A percentile compares a stretch with the other conserved stretches of the same genome.
These are phyloP conservation scores for Ranitomeya imitator DNA, from an alignment of 2,113 vertebrate species.

Conservation along the genomic window DNA sequence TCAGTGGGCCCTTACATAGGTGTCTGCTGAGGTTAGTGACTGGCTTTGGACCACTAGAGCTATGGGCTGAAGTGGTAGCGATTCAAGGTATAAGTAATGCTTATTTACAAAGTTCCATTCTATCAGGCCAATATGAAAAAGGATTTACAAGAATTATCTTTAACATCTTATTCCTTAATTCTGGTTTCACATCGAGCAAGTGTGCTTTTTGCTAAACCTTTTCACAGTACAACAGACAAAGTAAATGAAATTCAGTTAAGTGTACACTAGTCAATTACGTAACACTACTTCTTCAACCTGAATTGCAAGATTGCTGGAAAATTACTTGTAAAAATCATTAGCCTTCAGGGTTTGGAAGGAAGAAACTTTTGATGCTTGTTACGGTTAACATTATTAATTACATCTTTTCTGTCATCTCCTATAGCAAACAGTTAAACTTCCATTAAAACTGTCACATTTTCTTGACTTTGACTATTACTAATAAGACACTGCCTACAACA, in stretches of 20 bases:
- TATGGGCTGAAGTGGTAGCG: too few species aligned
- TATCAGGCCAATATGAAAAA: too few species aligned
- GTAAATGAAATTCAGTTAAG: not conserved
- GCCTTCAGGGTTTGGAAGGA: not conserved
- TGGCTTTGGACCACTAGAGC: too few species aligned
- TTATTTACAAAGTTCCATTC: too few species aligned
- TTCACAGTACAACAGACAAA: not conserved
- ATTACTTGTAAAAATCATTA: not conserved
- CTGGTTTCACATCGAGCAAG: not conserved
- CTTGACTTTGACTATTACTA: slow-evolving; percentile 35
- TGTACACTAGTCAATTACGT: not conserved
- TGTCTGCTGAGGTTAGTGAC: too few species aligned
- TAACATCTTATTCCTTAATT: not conserved
- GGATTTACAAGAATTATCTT: not conserved
- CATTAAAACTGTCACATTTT: slow-evolving; percentile 41
- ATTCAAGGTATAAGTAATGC: too few species aligned
- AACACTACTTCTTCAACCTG: not conserved
- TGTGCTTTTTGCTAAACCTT: not conserved
- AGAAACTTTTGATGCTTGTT: slow-evolving; percentile 5
- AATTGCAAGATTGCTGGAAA: not conserved
- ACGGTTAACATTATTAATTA: not conserved
- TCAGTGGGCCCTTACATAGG: too few species aligned
- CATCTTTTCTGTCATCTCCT: not conserved
- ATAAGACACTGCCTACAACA: slow-evolving; percentile 20
- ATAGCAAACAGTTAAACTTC: slow-evolving; percentile 14